A percentile compares a stretch with the other conserved stretches of the same genome.
These are phyloP conservation scores for Myrmophylax atrothorax DNA, from an alignment of 2,113 vertebrate genomes.

Conservation along the genomic window DNA sequence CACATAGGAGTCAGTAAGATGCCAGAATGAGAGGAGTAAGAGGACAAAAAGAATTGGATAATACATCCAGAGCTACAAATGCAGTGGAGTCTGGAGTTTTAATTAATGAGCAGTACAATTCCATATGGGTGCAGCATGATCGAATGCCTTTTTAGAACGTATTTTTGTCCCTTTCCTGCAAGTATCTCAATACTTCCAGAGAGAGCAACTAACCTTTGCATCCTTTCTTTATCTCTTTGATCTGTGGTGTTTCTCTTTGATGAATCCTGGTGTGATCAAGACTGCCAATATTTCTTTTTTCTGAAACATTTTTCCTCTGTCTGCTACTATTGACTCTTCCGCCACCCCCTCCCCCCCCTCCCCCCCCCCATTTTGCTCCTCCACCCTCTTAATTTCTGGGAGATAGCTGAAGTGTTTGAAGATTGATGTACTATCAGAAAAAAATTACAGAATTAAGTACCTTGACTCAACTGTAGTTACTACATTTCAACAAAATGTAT, in stretches of 20 bases:
- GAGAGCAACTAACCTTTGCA: background rate
- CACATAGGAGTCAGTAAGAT: background rate
- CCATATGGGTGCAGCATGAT: background rate
- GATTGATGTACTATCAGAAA: background rate
- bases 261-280: background rate
- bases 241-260: background rate
- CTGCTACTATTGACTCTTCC: background rate
- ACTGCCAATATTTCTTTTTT: background rate
- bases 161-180: background rate
- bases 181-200: background rate
- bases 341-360: too few species aligned
- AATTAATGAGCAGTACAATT: background rate
- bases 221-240: background rate
- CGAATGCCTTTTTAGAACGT: background rate
- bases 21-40: background rate
- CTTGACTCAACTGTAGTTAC: background rate
- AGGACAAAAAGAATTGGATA: background rate
- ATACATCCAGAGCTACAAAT: background rate
- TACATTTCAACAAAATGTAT: background rate
- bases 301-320: background rate
- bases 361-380: background rate
- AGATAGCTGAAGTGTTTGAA: background rate
- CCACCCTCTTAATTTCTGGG: background rate
- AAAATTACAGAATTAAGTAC: background rate
- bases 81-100: background rate